Percentiles rank a stretch among this genome's conserved stretches.
phyloP scores from a whole-genome alignment of 2,888 invertebrate genomes.

The Drosophila hamatofila region DNA sequence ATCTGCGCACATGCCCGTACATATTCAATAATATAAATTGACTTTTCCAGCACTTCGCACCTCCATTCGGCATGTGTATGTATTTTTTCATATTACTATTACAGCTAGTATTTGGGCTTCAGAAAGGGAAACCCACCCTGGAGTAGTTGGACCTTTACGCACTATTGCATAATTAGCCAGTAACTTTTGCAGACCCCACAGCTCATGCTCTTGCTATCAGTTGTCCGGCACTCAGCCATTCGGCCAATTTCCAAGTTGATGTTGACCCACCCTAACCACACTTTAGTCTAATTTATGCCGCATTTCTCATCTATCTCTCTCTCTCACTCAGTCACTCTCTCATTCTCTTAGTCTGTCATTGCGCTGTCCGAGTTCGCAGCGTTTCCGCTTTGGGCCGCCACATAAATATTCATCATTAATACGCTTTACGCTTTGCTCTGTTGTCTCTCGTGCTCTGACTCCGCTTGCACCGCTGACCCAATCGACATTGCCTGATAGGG shows the following conservation, averaged over 20 bases:
- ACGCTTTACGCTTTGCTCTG: slow-evolving; percentile 74
- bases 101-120: not conserved
- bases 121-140: slow-evolving; percentile 23
- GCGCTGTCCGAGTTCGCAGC: slow-evolving; percentile 35
- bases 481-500: slow-evolving; percentile 69
- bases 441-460: slow-evolving; percentile 14
- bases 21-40: slow-evolving; percentile 40
- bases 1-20: slow-evolving; percentile 15
- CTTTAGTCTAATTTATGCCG: slow-evolving; percentile 79
- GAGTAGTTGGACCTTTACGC: slow-evolving; percentile 54
- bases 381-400: slow-evolving; percentile 71
- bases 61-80: not conserved
- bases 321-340: slow-evolving; percentile 1
- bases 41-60: slow-evolving; percentile 45
- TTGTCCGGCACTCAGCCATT: slow-evolving; percentile 48
- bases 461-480: slow-evolving; percentile 30
- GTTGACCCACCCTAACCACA: slow-evolving; percentile 67
- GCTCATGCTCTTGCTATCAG: slow-evolving; percentile 55
- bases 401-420: slow-evolving; percentile 82
- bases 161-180: slow-evolving; percentile 73
- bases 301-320: slow-evolving; percentile 45
- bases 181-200: slow-evolving; percentile 40
- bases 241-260: slow-evolving; percentile 44
- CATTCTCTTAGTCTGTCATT: slow-evolving; percentile 10
- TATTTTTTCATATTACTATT: slow-evolving; percentile 1